These are phyloP conservation scores for Mareca penelope DNA, from an alignment of 2,797 vertebrate genomes.

Conservation along the genomic window DNA sequence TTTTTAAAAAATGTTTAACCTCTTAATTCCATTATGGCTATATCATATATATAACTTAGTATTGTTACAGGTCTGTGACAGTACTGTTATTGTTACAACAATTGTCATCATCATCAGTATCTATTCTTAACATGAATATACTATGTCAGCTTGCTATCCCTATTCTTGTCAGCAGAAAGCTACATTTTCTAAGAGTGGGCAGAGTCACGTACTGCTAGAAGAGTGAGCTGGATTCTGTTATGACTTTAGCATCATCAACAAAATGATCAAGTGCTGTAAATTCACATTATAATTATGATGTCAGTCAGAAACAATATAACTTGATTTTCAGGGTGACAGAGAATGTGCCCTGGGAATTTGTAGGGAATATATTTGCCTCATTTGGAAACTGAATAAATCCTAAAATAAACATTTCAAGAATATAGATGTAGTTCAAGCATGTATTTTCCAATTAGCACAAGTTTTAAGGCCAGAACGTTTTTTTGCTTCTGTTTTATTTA, in stretches of 20 bases:
- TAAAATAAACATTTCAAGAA: conserved; percentile 26
- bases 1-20: not conserved
- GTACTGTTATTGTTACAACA: not conserved
- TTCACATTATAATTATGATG: conserved; percentile 31
- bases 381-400: conserved; percentile 26
- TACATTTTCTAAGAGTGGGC: not conserved
- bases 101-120: not conserved
- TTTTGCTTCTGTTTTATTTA: conserved; percentile 11
- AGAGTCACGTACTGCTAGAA: not conserved
- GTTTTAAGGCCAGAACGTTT: conserved; percentile 8
- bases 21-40: not conserved
- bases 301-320: conserved; percentile 24
- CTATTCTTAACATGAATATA: not conserved
- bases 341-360: conserved; percentile 5
- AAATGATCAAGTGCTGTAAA: conserved; percentile 32
- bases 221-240: not conserved
- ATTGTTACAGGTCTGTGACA: not conserved
- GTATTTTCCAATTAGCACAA: conserved; percentile 29
- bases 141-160: not conserved
- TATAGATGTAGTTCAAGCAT: not conserved
- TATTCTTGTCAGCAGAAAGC: not conserved
- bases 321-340: conserved; percentile 36
- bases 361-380: not conserved
- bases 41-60: not conserved
- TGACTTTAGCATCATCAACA: conserved; percentile 8